A percentile compares a stretch with the other conserved stretches of the same genome.
Evolutionary conservation across 2,888 invertebrate species (phyloP).

Genomic region (Anarsia innoxiella): DNA sequence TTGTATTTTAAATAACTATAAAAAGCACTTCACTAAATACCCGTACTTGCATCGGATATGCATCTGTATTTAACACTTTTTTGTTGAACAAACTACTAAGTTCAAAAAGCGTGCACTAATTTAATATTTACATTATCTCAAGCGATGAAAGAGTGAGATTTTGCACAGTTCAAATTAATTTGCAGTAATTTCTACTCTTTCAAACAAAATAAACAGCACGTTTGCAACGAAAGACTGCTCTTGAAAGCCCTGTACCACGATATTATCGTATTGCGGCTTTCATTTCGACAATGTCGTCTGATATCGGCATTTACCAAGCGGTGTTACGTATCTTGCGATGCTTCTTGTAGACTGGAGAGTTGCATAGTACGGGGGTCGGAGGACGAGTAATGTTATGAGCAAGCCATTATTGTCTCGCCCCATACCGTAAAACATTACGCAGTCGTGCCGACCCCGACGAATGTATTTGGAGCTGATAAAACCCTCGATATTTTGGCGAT

Average conservation of each 20-base stretch:
- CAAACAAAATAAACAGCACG: constrained; percentile 49
- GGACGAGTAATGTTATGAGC: constrained; percentile 76
- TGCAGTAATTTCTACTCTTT: constrained; percentile 42
- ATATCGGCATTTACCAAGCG: too few species aligned
- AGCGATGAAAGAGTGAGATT: constrained; percentile 26
- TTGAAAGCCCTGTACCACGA: constrained; percentile 47
- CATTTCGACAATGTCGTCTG: not conserved
- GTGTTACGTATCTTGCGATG: too few species aligned
- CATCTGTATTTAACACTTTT: too few species aligned
- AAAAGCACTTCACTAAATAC: too few species aligned
- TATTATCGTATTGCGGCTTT: constrained; percentile 11
- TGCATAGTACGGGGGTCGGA: constrained; percentile 54
- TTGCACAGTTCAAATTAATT: constrained; percentile 40
- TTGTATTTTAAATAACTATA: too few species aligned
- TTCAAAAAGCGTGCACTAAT: too few species aligned
- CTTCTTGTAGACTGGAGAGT: constrained; percentile 42
- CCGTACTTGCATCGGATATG: too few species aligned
- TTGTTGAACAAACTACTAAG: not conserved
- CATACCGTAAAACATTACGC: constrained; percentile 75
- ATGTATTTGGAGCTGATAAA: constrained; percentile 57
- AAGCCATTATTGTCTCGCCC: constrained; percentile 75
- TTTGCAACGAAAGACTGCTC: constrained; percentile 44
- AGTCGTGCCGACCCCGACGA: constrained; percentile 55
- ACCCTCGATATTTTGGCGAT: too few species aligned
- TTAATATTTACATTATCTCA: not conserved